Percentiles rank a stretch among this genome's conserved stretches.
phyloP scores from a whole-genome alignment of 1,140 invertebrate genomes.

The Hirudo medicinalis region DNA sequence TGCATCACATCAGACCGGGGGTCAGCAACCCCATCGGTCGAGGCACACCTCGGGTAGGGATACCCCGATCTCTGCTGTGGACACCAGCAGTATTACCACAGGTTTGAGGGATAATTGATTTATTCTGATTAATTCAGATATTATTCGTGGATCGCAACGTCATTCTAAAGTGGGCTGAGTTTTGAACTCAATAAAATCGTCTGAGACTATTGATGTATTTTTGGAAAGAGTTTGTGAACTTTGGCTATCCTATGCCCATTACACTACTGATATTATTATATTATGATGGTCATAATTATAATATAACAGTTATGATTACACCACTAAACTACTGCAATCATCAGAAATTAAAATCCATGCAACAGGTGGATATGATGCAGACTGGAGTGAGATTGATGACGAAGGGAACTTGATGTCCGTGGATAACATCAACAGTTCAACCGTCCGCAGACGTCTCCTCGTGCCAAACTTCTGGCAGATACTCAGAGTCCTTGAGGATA shows the following conservation, averaged over 20 bases:
- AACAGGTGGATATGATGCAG: slow-evolving; percentile 42
- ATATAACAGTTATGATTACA: too few species aligned
- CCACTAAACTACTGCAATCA: too few species aligned
- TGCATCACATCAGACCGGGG: not conserved
- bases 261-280: not conserved
- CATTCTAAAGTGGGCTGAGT: not conserved
- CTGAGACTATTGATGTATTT: not conserved
- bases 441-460: slow-evolving; percentile 37
- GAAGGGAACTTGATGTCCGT: slow-evolving; percentile 44
- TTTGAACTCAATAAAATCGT: not conserved
- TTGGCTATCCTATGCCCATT: not conserved
- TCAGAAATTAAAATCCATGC: too few species aligned
- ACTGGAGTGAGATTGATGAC: slow-evolving; percentile 48
- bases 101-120: slow-evolving; percentile 12
- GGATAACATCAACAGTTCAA: slow-evolving; percentile 25
- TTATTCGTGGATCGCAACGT: not conserved
- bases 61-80: slow-evolving; percentile 18
- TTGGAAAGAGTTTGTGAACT: not conserved
- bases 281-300: not conserved
- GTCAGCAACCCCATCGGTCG: not conserved
- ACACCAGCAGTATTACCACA: slow-evolving; percentile 20
- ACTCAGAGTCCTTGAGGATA: slow-evolving; percentile 48
- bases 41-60: slow-evolving; percentile 18
- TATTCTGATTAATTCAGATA: too few species aligned
- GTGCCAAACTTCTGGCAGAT: slow-evolving; percentile 67